A percentile compares a stretch with the other conserved stretches of the same genome.
These are phyloP conservation scores for Phallusia fumigata DNA, from an alignment of 23 tunicate genomes.

Conservation along the genomic window DNA sequence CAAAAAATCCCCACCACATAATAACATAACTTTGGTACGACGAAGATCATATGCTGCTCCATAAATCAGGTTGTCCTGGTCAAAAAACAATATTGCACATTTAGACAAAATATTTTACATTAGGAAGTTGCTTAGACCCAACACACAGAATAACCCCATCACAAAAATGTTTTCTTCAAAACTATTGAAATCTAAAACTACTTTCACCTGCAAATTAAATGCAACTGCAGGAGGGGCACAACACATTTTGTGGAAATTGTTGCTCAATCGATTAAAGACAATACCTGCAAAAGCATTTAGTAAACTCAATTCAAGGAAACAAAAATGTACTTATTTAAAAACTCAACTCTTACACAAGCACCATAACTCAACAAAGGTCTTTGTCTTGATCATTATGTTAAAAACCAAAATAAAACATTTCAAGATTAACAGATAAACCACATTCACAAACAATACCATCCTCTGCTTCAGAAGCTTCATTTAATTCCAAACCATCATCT, in stretches of 20 bases:
- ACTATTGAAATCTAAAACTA: background rate
- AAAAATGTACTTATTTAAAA: too few relatives aligned
- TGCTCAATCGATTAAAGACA: constrained; percentile 37
- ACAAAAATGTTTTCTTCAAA: too few relatives aligned
- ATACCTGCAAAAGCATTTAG: constrained; percentile 25
- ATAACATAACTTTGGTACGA: constrained; percentile 66
- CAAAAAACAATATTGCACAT: too few relatives aligned
- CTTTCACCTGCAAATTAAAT: constrained; percentile 36
- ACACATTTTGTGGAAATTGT: constrained; percentile 70
- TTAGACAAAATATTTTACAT: too few relatives aligned
- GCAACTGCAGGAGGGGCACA: constrained; percentile 69
- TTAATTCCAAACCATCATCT: constrained; percentile 44
- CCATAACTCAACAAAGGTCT: too few relatives aligned
- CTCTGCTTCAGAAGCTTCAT: constrained; percentile 80
- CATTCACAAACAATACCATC: constrained; percentile 11
- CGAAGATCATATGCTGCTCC: constrained; percentile 83
- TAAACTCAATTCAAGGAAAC: too few relatives aligned
- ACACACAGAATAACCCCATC: too few relatives aligned
- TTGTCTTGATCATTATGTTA: too few relatives aligned
- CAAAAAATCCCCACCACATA: constrained; percentile 79
- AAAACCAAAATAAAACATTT: too few relatives aligned
- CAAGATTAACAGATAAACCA: background rate
- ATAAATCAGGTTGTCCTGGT: constrained; percentile 75
- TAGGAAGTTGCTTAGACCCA: too few relatives aligned
- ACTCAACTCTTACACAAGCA: too few relatives aligned